Evolutionary conservation across 2,888 invertebrate genomes (phyloP).

Genomic region (Zele albiditarsus): DNA sequence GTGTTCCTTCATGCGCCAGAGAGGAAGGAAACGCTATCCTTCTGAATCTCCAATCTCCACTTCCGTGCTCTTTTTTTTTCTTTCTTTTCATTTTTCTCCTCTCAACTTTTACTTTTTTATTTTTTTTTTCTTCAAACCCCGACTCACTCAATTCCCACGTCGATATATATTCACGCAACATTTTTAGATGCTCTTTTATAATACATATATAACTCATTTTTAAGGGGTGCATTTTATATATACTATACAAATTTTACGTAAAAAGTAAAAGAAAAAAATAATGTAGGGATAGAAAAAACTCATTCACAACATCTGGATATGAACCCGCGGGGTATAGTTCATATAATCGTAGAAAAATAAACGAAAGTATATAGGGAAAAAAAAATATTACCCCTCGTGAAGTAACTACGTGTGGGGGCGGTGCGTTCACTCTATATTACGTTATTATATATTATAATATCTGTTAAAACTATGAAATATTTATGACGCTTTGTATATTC

Average conservation of each 20-base stretch:
- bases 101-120: background rate
- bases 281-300: background rate
- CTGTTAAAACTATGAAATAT: background rate
- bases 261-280: constrained; percentile 6
- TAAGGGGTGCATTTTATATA: constrained; percentile 20
- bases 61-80: constrained; percentile 56
- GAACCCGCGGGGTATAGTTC: constrained; percentile 31
- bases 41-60: constrained; percentile 59
- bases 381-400: constrained; percentile 14
- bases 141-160: constrained; percentile 28
- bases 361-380: constrained; percentile 30
- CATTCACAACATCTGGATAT: constrained; percentile 26
- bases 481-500: background rate
- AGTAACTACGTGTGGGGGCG: background rate
- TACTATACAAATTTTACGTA: background rate
- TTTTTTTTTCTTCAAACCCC: background rate
- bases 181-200: constrained; percentile 15
- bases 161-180: constrained; percentile 29
- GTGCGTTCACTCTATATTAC: background rate
- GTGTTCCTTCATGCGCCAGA: background rate
- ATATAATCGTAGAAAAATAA: constrained; percentile 44
- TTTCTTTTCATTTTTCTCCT: constrained; percentile 53
- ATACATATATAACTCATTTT: background rate
- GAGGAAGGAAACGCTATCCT: constrained; percentile 51
- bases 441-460: background rate